Evolutionary conservation across 2,888 invertebrate genomes (phyloP).

Genomic region (Pteria penguin): DNA sequence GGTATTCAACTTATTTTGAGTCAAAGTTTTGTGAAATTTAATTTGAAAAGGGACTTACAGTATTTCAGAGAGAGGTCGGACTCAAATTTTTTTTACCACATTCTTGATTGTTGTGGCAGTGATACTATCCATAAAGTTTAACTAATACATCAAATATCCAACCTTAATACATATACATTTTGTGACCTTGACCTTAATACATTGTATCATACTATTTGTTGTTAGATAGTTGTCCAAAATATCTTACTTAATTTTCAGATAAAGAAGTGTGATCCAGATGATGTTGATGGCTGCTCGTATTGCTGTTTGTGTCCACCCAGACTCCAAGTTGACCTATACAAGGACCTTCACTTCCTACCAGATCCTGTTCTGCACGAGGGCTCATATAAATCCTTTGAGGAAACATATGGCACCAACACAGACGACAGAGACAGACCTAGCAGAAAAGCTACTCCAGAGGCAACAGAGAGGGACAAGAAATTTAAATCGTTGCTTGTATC

Average conservation of each 20-base stretch:
- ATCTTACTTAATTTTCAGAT: slow-evolving; percentile 4
- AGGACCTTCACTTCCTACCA: slow-evolving; percentile 7
- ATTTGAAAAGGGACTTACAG: too few relatives aligned
- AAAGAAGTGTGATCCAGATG: background rate
- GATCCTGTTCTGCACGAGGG: slow-evolving; percentile 2
- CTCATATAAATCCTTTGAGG: slow-evolving; percentile 7
- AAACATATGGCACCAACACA: slow-evolving; percentile 13
- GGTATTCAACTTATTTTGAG: slow-evolving; percentile 2
- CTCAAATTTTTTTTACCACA: too few relatives aligned
- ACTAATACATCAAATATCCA: too few relatives aligned
- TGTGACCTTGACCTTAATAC: too few relatives aligned
- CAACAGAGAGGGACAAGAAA: background rate
- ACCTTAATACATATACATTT: too few relatives aligned
- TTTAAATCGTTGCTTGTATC: background rate
- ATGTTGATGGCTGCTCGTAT: slow-evolving; percentile 3
- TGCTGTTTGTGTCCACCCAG: background rate
- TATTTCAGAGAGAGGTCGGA: too few relatives aligned
- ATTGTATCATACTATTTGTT: background rate
- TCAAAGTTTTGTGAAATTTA: background rate
- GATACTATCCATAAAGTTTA: too few relatives aligned
- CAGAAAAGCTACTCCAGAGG: too few relatives aligned
- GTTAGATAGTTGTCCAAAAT: too few relatives aligned
- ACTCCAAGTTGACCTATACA: background rate
- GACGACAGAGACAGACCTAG: slow-evolving; percentile 13
- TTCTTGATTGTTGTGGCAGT: too few relatives aligned